phyloP scores from a whole-genome alignment of 2,888 invertebrate genomes.

The Oscheius sp. region DNA sequence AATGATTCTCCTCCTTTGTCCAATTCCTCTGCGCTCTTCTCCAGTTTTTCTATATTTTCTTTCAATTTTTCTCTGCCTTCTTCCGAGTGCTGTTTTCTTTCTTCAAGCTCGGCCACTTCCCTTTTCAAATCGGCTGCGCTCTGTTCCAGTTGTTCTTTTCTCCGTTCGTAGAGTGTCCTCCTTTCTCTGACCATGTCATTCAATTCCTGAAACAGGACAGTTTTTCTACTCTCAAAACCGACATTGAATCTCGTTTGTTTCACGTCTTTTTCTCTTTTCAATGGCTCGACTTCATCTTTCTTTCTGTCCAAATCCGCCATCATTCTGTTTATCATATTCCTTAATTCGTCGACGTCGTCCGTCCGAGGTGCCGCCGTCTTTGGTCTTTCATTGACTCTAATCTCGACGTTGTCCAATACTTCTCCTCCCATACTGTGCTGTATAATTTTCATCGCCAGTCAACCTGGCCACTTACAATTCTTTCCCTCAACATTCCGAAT shows the following conservation, averaged over 20 bases:
- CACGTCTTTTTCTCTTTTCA: constrained; percentile 33
- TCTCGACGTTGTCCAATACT: constrained; percentile 57
- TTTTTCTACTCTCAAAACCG: background rate
- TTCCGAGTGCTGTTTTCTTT: constrained; percentile 10
- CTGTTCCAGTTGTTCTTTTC: constrained; percentile 34
- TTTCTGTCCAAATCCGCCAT: constrained; percentile 34
- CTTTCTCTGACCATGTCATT: constrained; percentile 31
- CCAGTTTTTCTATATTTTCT: constrained; percentile 14
- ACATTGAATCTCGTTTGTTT: constrained; percentile 30
- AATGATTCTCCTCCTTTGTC: constrained; percentile 32
- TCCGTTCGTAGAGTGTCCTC: constrained; percentile 17
- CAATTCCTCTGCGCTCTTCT: constrained; percentile 27
- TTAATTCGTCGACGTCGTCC: constrained; percentile 51
- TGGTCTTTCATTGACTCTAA: constrained; percentile 58
- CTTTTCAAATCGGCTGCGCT: constrained; percentile 16
- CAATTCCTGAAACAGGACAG: constrained; percentile 15
- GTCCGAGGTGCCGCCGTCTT: constrained; percentile 69
- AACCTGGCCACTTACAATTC: constrained; percentile 76
- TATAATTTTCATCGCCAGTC: constrained; percentile 1
- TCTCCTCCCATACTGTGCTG: constrained; percentile 67
- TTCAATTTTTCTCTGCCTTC: constrained; percentile 8
- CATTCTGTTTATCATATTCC: constrained; percentile 44
- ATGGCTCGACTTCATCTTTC: constrained; percentile 34
- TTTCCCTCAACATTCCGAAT: constrained; percentile 76
- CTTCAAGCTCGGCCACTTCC: constrained; percentile 33